A percentile compares a stretch with the other conserved stretches of the same genome.
Evolutionary conservation across 2,797 vertebrate species (phyloP).

Genomic region (Thunnus albacares): DNA sequence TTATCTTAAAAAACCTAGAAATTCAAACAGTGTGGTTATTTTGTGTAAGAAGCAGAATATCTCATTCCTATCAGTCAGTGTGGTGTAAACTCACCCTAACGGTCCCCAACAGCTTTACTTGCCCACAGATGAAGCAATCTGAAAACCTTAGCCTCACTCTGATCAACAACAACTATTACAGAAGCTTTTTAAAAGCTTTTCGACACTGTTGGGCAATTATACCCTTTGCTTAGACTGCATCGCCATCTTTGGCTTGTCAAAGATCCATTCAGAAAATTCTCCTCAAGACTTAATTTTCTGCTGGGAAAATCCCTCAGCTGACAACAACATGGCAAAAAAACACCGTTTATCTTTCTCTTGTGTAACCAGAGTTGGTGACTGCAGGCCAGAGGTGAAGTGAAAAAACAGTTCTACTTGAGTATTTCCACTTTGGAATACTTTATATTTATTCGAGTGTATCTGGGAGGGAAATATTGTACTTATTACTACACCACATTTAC

Average conservation of each 20-base stretch:
- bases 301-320: conserved; percentile 22
- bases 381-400: conserved; percentile 8
- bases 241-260: neutral
- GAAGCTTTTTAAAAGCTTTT: conserved; percentile 16
- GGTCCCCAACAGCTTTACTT: conserved; percentile 1
- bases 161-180: neutral
- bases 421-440: neutral
- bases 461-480: neutral
- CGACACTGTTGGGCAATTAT: neutral
- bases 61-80: neutral
- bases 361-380: conserved; percentile 12
- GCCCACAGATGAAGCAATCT: neutral
- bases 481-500: neutral
- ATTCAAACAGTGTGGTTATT: neutral
- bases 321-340: conserved; percentile 29
- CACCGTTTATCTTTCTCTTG: conserved; percentile 17
- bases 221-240: conserved; percentile 13
- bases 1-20: neutral
- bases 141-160: neutral
- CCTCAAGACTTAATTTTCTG: neutral
- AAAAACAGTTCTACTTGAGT: neutral
- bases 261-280: conserved; percentile 18
- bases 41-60: neutral
- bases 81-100: conserved; percentile 2
- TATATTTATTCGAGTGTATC: neutral